Base-by-base conservation (phyloP, 35 echinoderm and acorn worm genomes). In the Lytechinus variegatus region DNA sequence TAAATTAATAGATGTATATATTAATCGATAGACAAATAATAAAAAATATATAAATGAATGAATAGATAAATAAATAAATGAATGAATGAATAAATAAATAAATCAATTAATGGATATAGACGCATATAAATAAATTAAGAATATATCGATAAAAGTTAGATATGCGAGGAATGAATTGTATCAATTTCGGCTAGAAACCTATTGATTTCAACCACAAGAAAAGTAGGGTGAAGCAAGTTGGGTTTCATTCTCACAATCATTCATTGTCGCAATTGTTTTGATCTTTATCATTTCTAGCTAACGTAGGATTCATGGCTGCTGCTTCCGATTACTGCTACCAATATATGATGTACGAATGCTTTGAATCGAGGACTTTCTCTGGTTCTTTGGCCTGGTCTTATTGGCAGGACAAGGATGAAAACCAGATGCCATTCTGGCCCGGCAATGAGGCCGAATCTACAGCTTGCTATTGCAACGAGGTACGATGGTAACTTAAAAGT, bases 341-440 rank as follows among this genome's bases (percentile, higher is more conserved):
- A 19, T 95, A 90, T 27, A 89, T 95, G 54, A 60, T 52, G 58
- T 95, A 95, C 89, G 95, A 91, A 55, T 92, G 95, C 88, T 28
- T 28, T 9, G 16, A 71, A 24, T 89, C 95, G 44, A 56, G 13
- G 55, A 33, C 92, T 5, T 95, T 61, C 54, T 52, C 54, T 1
- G 55, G 95, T 51, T 24, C 56, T 21, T 28, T 72, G 3, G 87
- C 88, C 29, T 6, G 52, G 4, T 89, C 90, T 4, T 95, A 89
- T 89, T 95, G 95, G 95, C 55, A 92, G 88, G 54, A 56, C 28
- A 56, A 92, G 16, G 88, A 55, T 5, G 87, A 13, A 7, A 58
- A 66, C 54, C 52, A 55, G 9, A 95, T 95, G 95, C 29, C 95
- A 52, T 95, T 92, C 95, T 95, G 95, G 95, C 89, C 87, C n/a